These are phyloP conservation scores for Sterna hirundo DNA, from an alignment of 2,113 vertebrate species.

Conservation along the genomic window DNA sequence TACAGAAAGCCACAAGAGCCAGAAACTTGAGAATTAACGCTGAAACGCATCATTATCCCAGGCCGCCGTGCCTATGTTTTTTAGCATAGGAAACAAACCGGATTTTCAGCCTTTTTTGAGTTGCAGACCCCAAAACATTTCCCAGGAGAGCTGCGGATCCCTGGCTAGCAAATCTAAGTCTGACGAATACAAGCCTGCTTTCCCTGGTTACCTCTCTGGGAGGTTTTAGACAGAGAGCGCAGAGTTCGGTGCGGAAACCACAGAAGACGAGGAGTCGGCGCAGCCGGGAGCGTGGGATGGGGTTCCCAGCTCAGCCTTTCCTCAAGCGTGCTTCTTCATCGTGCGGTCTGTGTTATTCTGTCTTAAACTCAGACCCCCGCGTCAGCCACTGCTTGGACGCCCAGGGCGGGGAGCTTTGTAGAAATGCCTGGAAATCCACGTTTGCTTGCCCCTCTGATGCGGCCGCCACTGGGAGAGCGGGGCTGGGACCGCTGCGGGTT, in stretches of 20 bases:
- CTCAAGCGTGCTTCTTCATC: background rate
- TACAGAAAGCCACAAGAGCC: constrained; percentile 58
- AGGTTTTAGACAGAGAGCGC: background rate
- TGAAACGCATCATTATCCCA: constrained; percentile 41
- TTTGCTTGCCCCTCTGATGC: background rate
- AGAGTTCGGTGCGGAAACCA: background rate
- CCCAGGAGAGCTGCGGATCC: background rate
- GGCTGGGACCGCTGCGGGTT: background rate
- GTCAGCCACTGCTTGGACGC: background rate
- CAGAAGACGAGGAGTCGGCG: background rate
- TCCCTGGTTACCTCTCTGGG: background rate
- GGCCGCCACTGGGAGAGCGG: fast-evolving
- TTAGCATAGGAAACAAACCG: background rate
- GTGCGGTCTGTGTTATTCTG: fast-evolving
- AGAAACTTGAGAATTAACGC: constrained; percentile 35
- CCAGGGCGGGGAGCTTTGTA: background rate
- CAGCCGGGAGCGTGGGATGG: background rate
- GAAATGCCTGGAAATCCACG: background rate
- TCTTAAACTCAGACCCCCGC: background rate
- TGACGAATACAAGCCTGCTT: background rate
- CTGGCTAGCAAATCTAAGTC: background rate
- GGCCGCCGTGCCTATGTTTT: background rate
- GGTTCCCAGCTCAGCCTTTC: background rate
- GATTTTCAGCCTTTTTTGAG: constrained; percentile 6
- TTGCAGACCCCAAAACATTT: constrained; percentile 4